phyloP scores from a whole-genome alignment of 2,888 invertebrate species.

The Koerneria pararmatus region DNA sequence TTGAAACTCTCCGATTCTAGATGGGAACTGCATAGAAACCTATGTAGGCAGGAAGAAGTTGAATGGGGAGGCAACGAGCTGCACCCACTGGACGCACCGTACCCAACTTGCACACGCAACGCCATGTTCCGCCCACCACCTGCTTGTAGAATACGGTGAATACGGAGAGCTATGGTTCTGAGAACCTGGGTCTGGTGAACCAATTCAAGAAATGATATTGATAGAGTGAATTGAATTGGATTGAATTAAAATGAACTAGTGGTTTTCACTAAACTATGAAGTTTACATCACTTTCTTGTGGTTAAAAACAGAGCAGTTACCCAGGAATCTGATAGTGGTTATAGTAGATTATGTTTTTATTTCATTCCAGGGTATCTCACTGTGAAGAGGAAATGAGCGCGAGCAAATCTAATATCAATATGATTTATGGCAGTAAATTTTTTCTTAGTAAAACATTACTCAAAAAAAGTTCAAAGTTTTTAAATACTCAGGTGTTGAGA shows the following conservation, averaged over 20 bases:
- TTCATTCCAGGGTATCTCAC: no score
- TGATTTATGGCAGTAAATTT: no score
- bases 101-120: conserved; percentile 57
- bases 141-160: conserved; percentile 22
- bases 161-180: not conserved
- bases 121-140: conserved; percentile 50
- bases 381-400: no score
- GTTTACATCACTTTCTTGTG: not conserved
- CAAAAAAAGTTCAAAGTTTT: no score
- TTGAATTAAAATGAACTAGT: not conserved
- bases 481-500: no score
- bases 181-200: not conserved
- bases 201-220: not conserved
- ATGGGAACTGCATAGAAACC: no score
- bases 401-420: no score
- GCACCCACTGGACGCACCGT: conserved; percentile 52
- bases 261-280: not conserved
- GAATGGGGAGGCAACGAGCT: conserved; percentile 46
- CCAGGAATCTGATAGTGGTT: no score
- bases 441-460: no score
- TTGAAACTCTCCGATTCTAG: no score
- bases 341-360: no score
- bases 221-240: not conserved
- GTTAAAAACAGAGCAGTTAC: no score
- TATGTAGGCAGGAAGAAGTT: conserved; percentile 43